These are phyloP conservation scores for Leptura quadrifasciata DNA, from an alignment of 2,888 invertebrate species.

Conservation along the genomic window DNA sequence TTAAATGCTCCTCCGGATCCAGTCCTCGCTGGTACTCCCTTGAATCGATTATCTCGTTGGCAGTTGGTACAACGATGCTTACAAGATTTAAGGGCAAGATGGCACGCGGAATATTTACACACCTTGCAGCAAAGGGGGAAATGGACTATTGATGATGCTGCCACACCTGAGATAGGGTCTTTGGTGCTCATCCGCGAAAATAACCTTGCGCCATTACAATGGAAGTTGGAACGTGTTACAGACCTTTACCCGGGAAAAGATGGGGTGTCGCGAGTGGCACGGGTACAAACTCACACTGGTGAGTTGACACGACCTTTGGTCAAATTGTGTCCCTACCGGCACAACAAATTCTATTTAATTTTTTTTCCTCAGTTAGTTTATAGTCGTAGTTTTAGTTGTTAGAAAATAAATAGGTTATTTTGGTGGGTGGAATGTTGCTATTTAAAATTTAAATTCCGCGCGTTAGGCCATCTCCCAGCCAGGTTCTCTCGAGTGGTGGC, in stretches of 20 bases:
- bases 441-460: too few species aligned
- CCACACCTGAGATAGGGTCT: constrained; percentile 4
- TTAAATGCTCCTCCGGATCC: constrained; percentile 5
- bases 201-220: constrained; percentile 35
- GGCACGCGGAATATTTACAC: constrained; percentile 59
- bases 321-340: too few species aligned
- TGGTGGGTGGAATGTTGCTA: too few species aligned
- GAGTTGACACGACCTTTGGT: too few species aligned
- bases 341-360: too few species aligned
- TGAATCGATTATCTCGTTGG: constrained; percentile 49
- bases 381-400: too few species aligned
- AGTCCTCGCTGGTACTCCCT: not conserved
- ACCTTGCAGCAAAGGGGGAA: constrained; percentile 54
- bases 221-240: constrained; percentile 33
- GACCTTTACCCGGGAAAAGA: constrained; percentile 22
- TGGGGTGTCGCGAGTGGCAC: not conserved
- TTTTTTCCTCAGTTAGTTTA: too few species aligned
- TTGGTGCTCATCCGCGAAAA: constrained; percentile 32
- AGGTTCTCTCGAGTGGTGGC: too few species aligned
- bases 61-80: constrained; percentile 55
- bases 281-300: too few species aligned
- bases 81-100: constrained; percentile 59
- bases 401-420: too few species aligned
- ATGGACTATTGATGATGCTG: constrained; percentile 37
- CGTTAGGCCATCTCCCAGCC: too few species aligned